Base-by-base conservation (phyloP, 2,113 vertebrate species). In the Danionella cerebrum region DNA sequence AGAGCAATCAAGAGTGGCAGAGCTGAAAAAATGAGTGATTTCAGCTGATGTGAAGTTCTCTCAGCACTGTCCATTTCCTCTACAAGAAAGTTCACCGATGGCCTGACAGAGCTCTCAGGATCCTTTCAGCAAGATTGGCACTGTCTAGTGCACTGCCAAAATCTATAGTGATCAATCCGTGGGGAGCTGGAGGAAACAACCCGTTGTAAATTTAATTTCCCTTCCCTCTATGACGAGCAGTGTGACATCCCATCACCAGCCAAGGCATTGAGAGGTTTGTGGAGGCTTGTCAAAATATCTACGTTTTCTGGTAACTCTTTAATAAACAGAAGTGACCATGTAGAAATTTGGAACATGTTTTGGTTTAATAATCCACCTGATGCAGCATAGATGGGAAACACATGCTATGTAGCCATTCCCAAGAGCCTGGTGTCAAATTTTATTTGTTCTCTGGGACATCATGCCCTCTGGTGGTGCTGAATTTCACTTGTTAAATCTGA, bases 141-240 rank as follows among this genome's bases (percentile, higher is more conserved):
- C 59, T 65, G 59, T 74, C 48, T 69, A 55, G 68, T 16, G 1
- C 44, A 52, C 42, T 22, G 8, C 45, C 58, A 60, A 60, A 33
- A 48, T 21, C 19, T 48, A 36, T 25, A 47, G 44, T 22, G 59
- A 63, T 48, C n/a, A n/a, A n/a, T n/a, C 6, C 42, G 35, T 3
- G 2, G 41, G 1, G 29, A 44, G 57, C 4, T 31, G 57, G 39
- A 44, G 24, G 41, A 31, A 31, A 29, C 57, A 44, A 24, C 4
- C 27, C 42, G 48, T 14, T 64, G 60, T 36, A 48, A 48, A 50
- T 48, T 36, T 24, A 36, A 48, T 24, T 60, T 64, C 29, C 60
- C 44, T 64, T 64, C 60, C 35, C 44, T 48, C 7, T 47, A 35
- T 35, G 44, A 24, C 42, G 29, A 48, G 29, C 60, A 36, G 27